Evolutionary conservation across 2,113 vertebrate species (phyloP).

Genomic region (Thamnophis sirtalis): DNA sequence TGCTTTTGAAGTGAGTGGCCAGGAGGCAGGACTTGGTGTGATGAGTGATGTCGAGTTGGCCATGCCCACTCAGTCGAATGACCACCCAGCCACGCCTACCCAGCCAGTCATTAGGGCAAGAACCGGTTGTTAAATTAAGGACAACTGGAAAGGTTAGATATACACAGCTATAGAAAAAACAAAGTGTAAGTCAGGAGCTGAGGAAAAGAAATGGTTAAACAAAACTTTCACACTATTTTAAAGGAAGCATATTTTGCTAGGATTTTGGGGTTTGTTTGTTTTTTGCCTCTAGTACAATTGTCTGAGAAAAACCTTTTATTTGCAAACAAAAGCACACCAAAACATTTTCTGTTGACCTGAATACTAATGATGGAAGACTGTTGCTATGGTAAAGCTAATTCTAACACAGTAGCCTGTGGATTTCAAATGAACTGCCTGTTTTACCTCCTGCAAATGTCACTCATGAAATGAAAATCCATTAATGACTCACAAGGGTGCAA

Average conservation of each 20-base stretch:
- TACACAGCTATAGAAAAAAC: constrained; percentile 49
- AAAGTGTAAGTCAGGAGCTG: constrained; percentile 51
- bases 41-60: no score
- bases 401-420: constrained; percentile 79
- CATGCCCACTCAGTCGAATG: no score
- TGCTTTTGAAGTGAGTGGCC: no score
- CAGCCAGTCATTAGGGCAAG: no score
- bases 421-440: constrained; percentile 77
- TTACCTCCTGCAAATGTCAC: constrained; percentile 83
- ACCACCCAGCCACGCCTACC: no score
- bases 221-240: constrained; percentile 44
- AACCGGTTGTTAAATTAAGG: no score
- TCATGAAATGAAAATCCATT: constrained; percentile 81
- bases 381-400: constrained; percentile 82
- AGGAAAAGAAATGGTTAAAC: constrained; percentile 25
- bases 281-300: constrained; percentile 55
- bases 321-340: constrained; percentile 73
- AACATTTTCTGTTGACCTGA: constrained; percentile 73
- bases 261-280: neutral
- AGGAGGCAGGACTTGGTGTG: no score
- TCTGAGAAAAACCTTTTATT: constrained; percentile 56
- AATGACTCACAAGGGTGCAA: constrained; percentile 78
- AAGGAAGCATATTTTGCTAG: constrained; percentile 43
- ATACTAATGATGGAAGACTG: constrained; percentile 78
- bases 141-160: constrained; percentile 52